These are phyloP conservation scores for Aleiodes leptofemur DNA, from an alignment of 2,888 invertebrate genomes.

Conservation along the genomic window DNA sequence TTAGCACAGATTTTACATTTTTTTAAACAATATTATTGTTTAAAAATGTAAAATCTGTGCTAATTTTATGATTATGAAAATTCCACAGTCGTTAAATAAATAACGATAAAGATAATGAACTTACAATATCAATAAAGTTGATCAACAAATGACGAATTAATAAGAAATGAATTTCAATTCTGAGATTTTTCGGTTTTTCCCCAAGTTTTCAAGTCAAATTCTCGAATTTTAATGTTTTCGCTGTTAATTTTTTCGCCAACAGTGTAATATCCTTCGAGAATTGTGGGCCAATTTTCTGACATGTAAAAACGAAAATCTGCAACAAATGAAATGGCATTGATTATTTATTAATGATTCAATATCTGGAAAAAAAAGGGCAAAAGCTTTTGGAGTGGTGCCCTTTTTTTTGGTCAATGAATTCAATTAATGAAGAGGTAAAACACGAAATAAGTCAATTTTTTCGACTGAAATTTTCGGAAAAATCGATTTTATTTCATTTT, in stretches of 20 bases:
- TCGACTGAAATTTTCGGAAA: too few relatives aligned
- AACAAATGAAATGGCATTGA: constrained; percentile 58
- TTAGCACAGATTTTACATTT: too few relatives aligned
- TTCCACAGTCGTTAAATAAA: too few relatives aligned
- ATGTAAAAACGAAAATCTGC: constrained; percentile 84
- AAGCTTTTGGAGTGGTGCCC: neutral
- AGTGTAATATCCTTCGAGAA: constrained; percentile 83
- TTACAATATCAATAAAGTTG: constrained; percentile 66
- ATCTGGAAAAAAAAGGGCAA: too few relatives aligned
- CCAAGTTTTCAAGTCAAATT: constrained; percentile 77
- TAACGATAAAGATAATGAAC: constrained; percentile 50
- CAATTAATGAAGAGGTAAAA: too few relatives aligned
- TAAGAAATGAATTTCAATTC: constrained; percentile 47
- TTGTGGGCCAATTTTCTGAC: constrained; percentile 80
- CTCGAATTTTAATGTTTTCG: constrained; percentile 72
- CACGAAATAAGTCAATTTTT: too few relatives aligned
- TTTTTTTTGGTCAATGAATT: too few relatives aligned
- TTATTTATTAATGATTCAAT: neutral
- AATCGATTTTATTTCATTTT: too few relatives aligned
- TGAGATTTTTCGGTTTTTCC: constrained; percentile 78
- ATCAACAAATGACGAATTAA: constrained; percentile 16
- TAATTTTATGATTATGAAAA: too few relatives aligned
- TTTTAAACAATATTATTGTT: too few relatives aligned
- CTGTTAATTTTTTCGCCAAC: constrained; percentile 78
- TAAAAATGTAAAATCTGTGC: too few relatives aligned